A percentile compares a stretch with the other conserved stretches of the same genome.
Conservation (phyloP, 2,797 vertebrate species). For the Sebastes vulpes region DNA sequence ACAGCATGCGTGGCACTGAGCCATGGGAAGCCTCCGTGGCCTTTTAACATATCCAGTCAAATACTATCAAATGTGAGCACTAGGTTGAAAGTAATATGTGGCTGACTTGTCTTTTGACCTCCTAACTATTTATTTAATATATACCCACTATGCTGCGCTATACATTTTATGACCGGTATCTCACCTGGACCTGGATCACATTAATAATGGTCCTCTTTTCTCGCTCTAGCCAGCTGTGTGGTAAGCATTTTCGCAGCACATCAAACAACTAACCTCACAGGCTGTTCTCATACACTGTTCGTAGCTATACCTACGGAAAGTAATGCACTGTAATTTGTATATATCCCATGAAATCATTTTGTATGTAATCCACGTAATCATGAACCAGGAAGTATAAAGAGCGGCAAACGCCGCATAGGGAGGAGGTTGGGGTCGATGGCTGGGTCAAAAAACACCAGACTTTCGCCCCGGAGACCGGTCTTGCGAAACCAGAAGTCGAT, state of each 20-base stretch:
- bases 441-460: too few species aligned
- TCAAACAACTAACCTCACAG: constrained; percentile 2
- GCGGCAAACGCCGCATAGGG: too few species aligned
- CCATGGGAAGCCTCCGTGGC: constrained; percentile 44
- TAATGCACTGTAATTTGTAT: too few species aligned
- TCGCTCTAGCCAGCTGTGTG: background rate
- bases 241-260: constrained; percentile 20
- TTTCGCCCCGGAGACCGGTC: too few species aligned
- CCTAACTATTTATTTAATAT: constrained; percentile 33
- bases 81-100: constrained; percentile 32
- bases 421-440: too few species aligned
- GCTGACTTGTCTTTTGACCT: constrained; percentile 46
- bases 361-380: too few species aligned
- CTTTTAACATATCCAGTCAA: constrained; percentile 37
- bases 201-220: constrained; percentile 31
- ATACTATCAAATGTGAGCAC: constrained; percentile 20
- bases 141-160: background rate
- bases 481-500: too few species aligned
- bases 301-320: too few species aligned
- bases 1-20: constrained; percentile 67
- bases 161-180: constrained; percentile 31
- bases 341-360: too few species aligned
- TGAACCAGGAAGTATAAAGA: too few species aligned
- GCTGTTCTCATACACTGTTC: too few species aligned
- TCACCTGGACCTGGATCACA: constrained; percentile 32